Base-by-base conservation (phyloP, 2,797 vertebrate species). In the Acanthurus leucopareius region DNA sequence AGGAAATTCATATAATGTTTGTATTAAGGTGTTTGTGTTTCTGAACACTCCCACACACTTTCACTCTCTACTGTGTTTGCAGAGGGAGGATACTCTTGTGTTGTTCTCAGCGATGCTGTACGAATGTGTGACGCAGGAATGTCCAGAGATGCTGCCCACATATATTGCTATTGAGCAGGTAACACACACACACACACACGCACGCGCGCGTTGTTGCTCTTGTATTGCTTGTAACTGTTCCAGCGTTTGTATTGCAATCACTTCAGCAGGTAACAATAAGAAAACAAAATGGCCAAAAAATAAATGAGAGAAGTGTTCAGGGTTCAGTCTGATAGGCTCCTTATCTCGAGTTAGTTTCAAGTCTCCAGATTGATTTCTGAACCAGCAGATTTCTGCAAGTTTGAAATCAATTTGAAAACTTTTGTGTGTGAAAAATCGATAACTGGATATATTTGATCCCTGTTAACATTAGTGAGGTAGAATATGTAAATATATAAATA, bases 81-180 rank as follows among this genome's bases (percentile, higher is more conserved):
- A 92, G 93, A 97, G 96, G 94, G 96, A 96, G 75, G 97, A 98
- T 64, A 96, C 96, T 6, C 92, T 97, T 80, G 94, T 96, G 67
- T 94, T 99, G 61, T 97, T 98, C 91, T 98, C 98, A 8, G 97
- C 98, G 0, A 97, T 99, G 84, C 94, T 99, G 2, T 99, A 98
- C 0, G 98, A 99, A 76, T 99, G 98, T 25, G 97, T 99, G 76
- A 97, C 97, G 3, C 97, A 98, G 89, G 98, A 99, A 90, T 99
- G 97, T 75, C 97, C 98, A 0, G 98, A 99, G 93, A 99, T 99
- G 97, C 92, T 99, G 85, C 97, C 98, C 74, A 98, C 97, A 0
- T 98, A 99, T 85, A 97, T 99, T 1, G 97, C 97, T 1, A 97
- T 98, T 11, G 97, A 99, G 82, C 98, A 99, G 97, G 98, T 99